Evolutionary conservation across 2,888 invertebrate species (phyloP), one percentile per base, ranked within the genome.

Genomic region (Cantharis rustica): DNA sequence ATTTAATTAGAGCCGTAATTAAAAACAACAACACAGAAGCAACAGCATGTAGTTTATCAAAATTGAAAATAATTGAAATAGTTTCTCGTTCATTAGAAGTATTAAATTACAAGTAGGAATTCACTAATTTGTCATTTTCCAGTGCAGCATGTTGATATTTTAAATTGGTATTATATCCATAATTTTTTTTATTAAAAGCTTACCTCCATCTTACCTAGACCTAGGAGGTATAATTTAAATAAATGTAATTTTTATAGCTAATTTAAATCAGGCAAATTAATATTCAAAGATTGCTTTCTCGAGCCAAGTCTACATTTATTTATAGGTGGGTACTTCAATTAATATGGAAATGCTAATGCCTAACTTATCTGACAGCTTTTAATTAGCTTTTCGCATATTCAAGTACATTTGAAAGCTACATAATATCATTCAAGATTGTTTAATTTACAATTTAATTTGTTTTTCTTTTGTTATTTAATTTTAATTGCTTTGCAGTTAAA

Each of bases 61-160:
- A 84, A 84, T 83, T 84, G 84, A 84, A 84, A 83, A 84, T 84
- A 82, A 83, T 82, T 84, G 83, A 84, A 84, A 84, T 84, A 84
- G 83, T 84, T 84, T 81, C 82, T 81, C 83, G 80, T 83, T 84
- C 82, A 83, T 83, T 82, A 82, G 81, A 81, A 82, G 82, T 82
- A 82, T 82, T 82, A 84, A 83, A 82, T 84, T 83, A 82, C 75
- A 74, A 72, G 79, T 78, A 20, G 64, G 23, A 66, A 84, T 84
- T 84, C 82, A 81, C 80, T 81, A 83, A 84, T 84, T 84, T 84
- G 84, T 84, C 83, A 82, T 84, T 84, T 83, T 83, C 82, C 73
- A 17, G 17, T 64, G 64, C 2, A 17, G 64, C 10, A 64, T 13
- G 64, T 64, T n/a, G 47, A 47, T 47, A n/a, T 47, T 47, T 47